Percentiles rank a stretch among this genome's conserved stretches.
These are phyloP conservation scores for Gouania willdenowi DNA, from an alignment of 2,797 vertebrate genomes.

Conservation along the genomic window DNA sequence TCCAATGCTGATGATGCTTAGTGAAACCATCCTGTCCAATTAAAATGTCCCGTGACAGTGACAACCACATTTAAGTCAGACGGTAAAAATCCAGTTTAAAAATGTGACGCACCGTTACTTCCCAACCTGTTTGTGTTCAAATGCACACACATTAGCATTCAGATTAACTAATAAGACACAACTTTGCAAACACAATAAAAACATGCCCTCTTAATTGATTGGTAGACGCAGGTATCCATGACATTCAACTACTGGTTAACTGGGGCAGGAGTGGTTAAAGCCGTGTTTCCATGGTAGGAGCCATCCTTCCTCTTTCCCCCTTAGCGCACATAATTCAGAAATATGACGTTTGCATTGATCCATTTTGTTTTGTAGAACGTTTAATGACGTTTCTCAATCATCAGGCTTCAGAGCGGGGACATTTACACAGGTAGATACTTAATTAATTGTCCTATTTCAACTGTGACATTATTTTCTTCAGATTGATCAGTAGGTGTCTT, in stretches of 20 bases:
- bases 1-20: constrained; percentile 6
- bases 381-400: too few species aligned
- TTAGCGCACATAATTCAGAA: too few species aligned
- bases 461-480: too few species aligned
- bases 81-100: constrained; percentile 5
- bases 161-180: constrained; percentile 22
- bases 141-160: constrained; percentile 21
- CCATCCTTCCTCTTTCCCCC: too few species aligned
- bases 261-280: not conserved
- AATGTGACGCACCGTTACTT: constrained; percentile 21
- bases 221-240: constrained; percentile 42
- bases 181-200: constrained; percentile 27
- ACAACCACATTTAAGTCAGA: constrained; percentile 17
- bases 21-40: not conserved
- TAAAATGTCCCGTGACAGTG: constrained; percentile 14
- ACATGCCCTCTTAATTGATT: constrained; percentile 48
- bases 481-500: too few species aligned
- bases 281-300: too few species aligned
- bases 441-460: too few species aligned
- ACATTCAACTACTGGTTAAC: constrained; percentile 35
- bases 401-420: too few species aligned
- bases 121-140: constrained; percentile 17
- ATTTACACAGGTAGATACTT: too few species aligned
- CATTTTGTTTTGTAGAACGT: too few species aligned
- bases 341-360: too few species aligned